Evolutionary conservation across 1,140 invertebrate species (phyloP), one percentile per base, ranked within the genome.

Genomic region (Daktulosphaira vitifoliae): DNA sequence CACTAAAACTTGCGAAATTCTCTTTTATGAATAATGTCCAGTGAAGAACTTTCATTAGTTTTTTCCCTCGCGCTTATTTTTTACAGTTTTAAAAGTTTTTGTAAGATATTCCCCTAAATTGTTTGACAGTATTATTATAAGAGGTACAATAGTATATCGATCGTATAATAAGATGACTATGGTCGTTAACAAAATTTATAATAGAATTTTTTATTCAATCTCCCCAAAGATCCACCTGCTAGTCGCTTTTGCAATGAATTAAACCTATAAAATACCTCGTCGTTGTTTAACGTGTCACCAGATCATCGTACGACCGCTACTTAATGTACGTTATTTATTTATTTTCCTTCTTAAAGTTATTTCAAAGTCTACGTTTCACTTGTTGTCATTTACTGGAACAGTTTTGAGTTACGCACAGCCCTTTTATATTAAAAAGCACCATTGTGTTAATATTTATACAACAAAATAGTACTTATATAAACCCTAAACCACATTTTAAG

Each of bases 121-220:
- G 42, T 20, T 42, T 11, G 15, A 29, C 42, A n/a, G n/a, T n/a
- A 16, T 62, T 62, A 62, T 62, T 62, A 62, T 62, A 62, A 26
- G 46, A 15, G 42, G 42, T n/a, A 62, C 56, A 62, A 62, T 62
- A 46, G 25, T 25, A 29, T 62, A 62, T 62, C 7, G 56, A 46
- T 62, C 56, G 42, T 62, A 48, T 46, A 62, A 48, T 15, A 48
- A 33, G 11, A 33, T 11, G 29, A 5, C 29, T 11, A 33, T 6
- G 29, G 29, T 33, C 29, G 11, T 11, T 5, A 6, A 20, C 13
- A 26, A 56, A 59, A 59, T 23, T 26, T 59, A 59, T 44, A 59
- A 62, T 62, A 22, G 23, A 48, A 42, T 48, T 48, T 62, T 11
- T 37, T 48, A 48, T 62, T 48, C 25, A 46, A 62, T 44, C 25